phyloP scores from a whole-genome alignment of 2,113 vertebrate genomes.

The Anarhynchus alexandrinus region DNA sequence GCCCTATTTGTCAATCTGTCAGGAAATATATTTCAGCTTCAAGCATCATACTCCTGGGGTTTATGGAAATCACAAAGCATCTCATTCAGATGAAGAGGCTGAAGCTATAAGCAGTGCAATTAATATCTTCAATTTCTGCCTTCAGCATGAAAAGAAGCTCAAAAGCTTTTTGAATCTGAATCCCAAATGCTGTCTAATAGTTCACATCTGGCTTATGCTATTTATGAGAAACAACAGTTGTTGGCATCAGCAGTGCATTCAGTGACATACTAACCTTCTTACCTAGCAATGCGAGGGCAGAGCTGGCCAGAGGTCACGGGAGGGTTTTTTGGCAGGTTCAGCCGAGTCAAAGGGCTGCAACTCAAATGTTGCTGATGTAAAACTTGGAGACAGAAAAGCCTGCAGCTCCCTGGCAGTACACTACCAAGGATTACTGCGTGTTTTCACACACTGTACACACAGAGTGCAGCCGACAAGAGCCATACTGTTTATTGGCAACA shows the following conservation, averaged over 20 bases:
- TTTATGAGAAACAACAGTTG: constrained; percentile 9
- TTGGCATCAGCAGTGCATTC: not conserved
- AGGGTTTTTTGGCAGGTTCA: not conserved
- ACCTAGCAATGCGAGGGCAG: not conserved
- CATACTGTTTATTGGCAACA: not conserved
- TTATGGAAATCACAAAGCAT: constrained; percentile 69
- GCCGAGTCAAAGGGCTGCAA: not conserved
- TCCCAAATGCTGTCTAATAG: constrained; percentile 68
- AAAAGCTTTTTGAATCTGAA: constrained; percentile 58
- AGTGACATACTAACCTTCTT: not conserved
- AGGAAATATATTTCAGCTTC: constrained; percentile 71
- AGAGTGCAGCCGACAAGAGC: not conserved
- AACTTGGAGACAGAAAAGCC: not conserved
- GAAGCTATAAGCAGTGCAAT: constrained; percentile 66
- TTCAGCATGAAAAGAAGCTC: constrained; percentile 51
- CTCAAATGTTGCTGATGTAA: not conserved
- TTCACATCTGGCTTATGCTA: constrained; percentile 62
- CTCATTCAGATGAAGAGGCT: constrained; percentile 72
- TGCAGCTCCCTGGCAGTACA: too few species aligned
- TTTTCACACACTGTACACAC: not conserved
- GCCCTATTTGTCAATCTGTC: constrained; percentile 73
- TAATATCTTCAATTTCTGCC: constrained; percentile 72
- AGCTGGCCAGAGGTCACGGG: not conserved
- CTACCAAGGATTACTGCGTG: rapidly evolving
- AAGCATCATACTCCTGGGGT: constrained; percentile 65